A percentile compares a stretch with the other conserved stretches of the same genome.
Evolutionary conservation across 2,113 vertebrate genomes (phyloP).

Genomic region (Muscicapa adusta): DNA sequence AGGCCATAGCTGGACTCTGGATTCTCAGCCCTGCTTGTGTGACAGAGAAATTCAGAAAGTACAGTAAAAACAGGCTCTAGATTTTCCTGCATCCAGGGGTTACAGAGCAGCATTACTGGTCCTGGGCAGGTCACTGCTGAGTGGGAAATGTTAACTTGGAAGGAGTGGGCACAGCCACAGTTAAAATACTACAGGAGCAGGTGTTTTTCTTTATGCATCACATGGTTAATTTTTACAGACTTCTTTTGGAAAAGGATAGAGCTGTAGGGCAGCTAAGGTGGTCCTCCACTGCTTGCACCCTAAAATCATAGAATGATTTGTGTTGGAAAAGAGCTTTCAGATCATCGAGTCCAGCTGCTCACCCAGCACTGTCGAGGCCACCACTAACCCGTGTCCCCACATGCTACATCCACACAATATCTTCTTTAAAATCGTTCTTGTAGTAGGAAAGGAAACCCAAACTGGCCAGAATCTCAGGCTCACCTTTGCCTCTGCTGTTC

Average conservation of each 20-base stretch:
- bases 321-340: not conserved
- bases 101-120: not conserved
- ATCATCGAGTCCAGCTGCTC: fast-evolving
- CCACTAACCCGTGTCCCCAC: not conserved
- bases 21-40: not conserved
- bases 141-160: not conserved
- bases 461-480: not conserved
- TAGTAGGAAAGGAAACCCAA: not conserved
- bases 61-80: not conserved
- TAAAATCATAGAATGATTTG: not conserved
- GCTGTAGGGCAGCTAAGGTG: not conserved
- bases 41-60: not conserved
- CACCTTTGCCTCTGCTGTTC: constrained; percentile 84
- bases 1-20: not conserved
- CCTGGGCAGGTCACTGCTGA: not conserved
- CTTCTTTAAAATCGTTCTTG: not conserved
- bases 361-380: not conserved
- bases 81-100: not conserved
- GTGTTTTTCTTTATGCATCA: not conserved
- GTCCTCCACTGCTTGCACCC: not conserved
- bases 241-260: not conserved
- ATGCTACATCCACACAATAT: fast-evolving
- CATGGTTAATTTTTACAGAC: not conserved
- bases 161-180: not conserved
- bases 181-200: not conserved